Percentiles rank a stretch among this genome's conserved stretches.
Conservation (phyloP, 2,113 vertebrate species). For the Danionella cerebrum region DNA sequence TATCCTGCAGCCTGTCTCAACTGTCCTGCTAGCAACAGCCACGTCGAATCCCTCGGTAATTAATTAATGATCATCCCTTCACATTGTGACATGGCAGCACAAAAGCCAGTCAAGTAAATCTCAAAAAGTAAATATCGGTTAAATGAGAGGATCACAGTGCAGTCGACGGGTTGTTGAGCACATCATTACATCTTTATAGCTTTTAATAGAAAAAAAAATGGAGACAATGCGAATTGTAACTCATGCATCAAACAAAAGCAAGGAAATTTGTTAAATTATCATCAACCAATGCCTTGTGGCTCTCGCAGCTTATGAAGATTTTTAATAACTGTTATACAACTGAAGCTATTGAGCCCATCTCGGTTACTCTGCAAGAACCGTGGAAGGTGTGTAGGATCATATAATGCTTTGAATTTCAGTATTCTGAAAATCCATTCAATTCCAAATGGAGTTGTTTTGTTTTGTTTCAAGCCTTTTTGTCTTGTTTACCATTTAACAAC, state of each 20-base stretch:
- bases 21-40: slow-evolving; percentile 11
- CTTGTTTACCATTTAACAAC: too few species aligned
- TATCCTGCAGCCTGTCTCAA: slow-evolving; percentile 13
- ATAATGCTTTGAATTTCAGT: too few species aligned
- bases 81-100: neutral
- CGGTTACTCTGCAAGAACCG: neutral
- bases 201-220: neutral
- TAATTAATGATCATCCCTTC: slow-evolving; percentile 17
- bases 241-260: slow-evolving; percentile 10
- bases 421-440: too few species aligned
- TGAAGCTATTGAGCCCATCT: neutral
- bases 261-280: slow-evolving; percentile 5
- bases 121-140: slow-evolving; percentile 5
- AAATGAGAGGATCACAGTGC: slow-evolving; percentile 24
- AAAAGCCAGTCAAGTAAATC: slow-evolving; percentile 12
- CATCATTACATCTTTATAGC: neutral
- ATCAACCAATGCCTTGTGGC: neutral
- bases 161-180: slow-evolving; percentile 17
- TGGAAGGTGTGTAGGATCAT: too few species aligned
- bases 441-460: too few species aligned
- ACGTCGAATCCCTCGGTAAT: too few species aligned
- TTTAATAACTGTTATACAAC: neutral
- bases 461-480: too few species aligned
- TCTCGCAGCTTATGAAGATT: neutral
- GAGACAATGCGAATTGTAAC: neutral